A percentile compares a stretch with the other conserved stretches of the same genome.
Conservation (phyloP, 2,113 vertebrate species). For the Erythrocebus patas region DNA sequence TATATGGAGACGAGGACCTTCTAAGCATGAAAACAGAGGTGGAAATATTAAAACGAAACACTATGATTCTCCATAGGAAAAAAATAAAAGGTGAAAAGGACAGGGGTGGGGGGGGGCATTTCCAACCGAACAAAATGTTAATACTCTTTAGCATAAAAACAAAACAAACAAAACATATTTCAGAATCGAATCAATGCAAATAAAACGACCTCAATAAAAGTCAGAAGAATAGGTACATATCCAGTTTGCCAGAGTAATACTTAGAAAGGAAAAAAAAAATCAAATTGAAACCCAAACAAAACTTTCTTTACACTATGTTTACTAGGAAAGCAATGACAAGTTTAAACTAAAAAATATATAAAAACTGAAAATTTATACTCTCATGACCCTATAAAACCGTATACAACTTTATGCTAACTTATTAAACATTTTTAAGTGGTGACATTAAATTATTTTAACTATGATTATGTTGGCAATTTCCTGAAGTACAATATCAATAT, state of each 20-base stretch:
- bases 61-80: background rate
- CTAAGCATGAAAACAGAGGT: background rate
- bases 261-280: background rate
- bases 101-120: rapidly evolving
- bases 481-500: background rate
- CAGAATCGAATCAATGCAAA: background rate
- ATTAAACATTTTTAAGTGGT: background rate
- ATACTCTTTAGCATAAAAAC: background rate
- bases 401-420: background rate
- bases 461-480: background rate
- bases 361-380: background rate
- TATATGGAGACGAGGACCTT: background rate
- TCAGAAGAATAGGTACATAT: background rate
- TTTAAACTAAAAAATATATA: background rate
- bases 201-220: background rate
- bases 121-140: background rate
- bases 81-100: background rate
- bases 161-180: background rate
- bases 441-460: background rate
- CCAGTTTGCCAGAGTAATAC: background rate
- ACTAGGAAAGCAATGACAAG: background rate
- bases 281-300: background rate
- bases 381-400: background rate
- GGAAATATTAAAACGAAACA: background rate
- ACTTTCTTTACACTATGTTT: background rate